Evolutionary conservation across 2,888 invertebrate genomes (phyloP).

Genomic region (Carterocephalus palaemon): DNA sequence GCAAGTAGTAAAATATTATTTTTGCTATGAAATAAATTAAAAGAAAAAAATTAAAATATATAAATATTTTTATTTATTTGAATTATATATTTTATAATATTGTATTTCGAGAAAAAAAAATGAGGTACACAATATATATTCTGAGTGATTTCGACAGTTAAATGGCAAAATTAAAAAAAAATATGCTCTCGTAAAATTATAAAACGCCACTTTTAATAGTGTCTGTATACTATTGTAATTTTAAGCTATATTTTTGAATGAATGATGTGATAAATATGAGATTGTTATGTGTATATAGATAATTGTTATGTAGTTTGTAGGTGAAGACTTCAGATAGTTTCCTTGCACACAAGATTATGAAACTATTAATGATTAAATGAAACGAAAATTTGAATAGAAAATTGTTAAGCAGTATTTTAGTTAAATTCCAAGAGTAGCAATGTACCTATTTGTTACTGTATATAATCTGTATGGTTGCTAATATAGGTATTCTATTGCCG

Average conservation of each 20-base stretch:
- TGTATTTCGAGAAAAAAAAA: constrained; percentile 1
- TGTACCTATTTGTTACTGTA: no score
- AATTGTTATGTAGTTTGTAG: constrained; percentile 51
- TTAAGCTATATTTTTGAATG: constrained; percentile 66
- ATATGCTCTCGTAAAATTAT: constrained; percentile 25
- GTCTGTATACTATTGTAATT: constrained; percentile 37
- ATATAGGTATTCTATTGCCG: no score
- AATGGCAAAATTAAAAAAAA: constrained; percentile 1
- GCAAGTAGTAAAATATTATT: constrained; percentile 10
- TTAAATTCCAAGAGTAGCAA: neutral
- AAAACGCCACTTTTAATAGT: constrained; percentile 36
- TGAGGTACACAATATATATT: no score
- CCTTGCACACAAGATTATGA: constrained; percentile 11
- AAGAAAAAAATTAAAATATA: constrained; percentile 3
- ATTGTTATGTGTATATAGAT: constrained; percentile 62
- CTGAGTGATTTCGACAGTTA: neutral
- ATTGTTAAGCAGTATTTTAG: constrained; percentile 17
- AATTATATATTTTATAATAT: constrained; percentile 4
- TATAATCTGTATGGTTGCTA: no score
- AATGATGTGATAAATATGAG: constrained; percentile 71
- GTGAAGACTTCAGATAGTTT: constrained; percentile 29
- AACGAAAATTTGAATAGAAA: neutral
- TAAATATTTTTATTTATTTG: constrained; percentile 5
- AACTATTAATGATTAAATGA: no score
- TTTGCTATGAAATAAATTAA: constrained; percentile 17